Evolutionary conservation across 2,888 invertebrate species (phyloP), one percentile per base, ranked within the genome.

Genomic region (Limnephilus marmoratus): DNA sequence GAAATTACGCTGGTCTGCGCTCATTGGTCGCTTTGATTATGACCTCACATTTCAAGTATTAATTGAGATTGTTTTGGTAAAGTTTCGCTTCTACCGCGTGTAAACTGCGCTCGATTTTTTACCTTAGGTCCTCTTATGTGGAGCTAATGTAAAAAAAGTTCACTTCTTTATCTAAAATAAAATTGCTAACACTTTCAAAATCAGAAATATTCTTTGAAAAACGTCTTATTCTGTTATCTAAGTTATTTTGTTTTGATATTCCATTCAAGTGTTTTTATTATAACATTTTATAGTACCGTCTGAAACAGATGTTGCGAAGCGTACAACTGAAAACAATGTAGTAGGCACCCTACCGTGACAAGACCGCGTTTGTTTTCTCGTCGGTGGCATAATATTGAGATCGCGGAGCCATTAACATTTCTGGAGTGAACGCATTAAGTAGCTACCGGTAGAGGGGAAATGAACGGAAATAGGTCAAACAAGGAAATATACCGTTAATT

Each of bases 391-490:
- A 87, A 34, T 53, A 53, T 87, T 53, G 87, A 53, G 13, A 87
- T 53, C 49, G 7, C 29, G 31, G 29, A 29, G 34, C n/a, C 45
- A n/a, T 85, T 85, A 85, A 85, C 85, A 85, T 85, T 68, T 85
- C 85, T 85, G 85, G 85, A 85, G 34, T 85, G 85, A 34, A 85
- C 85, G 41, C 41, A 41, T n/a, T 18, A 18, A 31, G 85, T 41
- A 15, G 45, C 85, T 85, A 82, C 82, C 45, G 45, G 24, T n/a
- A 9, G 11, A 34, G n/a, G 85, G 31, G 34, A 53, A 85, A 45
- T n/a, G 13, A 41, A 45, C n/a, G 49, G 49, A 87, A 87, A 87
- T 87, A 53, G 87, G 87, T 53, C 87, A 87, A 53, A 49, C 29
- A 18, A 82, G 34, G 31, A 31, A 34, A 82, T 34, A 68, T 9